Evolutionary conservation across 2,113 vertebrate species (phyloP).

Genomic region (Nothoprocta pentlandii): DNA sequence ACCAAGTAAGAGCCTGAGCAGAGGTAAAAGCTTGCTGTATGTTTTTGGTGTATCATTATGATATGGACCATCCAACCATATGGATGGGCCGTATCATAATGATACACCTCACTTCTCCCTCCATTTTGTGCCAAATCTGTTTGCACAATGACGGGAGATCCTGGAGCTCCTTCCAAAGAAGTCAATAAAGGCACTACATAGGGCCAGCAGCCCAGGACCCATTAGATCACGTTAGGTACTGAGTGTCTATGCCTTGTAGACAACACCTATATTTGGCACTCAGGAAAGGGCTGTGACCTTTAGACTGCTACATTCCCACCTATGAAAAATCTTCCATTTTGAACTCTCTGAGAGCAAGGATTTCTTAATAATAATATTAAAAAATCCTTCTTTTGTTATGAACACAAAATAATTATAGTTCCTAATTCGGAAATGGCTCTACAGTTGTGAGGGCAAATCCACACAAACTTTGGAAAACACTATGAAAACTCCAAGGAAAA

Average conservation of each 20-base stretch:
- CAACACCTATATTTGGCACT: background rate
- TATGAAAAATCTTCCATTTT: background rate
- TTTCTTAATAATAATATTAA: background rate
- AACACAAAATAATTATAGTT: background rate
- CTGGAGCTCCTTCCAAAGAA: background rate
- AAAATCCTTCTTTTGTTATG: background rate
- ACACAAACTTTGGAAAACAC: background rate
- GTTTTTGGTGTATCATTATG: fast-evolving
- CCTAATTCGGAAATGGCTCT: background rate
- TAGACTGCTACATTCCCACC: background rate
- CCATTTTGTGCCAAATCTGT: background rate
- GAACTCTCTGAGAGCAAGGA: background rate
- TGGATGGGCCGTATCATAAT: no score
- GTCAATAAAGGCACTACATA: background rate
- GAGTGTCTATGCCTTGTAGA: background rate
- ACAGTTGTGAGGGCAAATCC: background rate
- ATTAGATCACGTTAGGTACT: background rate
- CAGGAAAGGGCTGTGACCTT: background rate
- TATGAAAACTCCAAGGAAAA: background rate
- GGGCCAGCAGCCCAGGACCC: fast-evolving
- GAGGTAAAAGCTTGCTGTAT: background rate
- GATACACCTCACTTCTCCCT: background rate
- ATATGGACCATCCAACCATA: background rate
- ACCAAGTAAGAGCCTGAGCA: background rate
- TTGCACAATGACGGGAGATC: background rate